phyloP scores from a whole-genome alignment of 2,888 invertebrate species.

The Lypha dubia region DNA sequence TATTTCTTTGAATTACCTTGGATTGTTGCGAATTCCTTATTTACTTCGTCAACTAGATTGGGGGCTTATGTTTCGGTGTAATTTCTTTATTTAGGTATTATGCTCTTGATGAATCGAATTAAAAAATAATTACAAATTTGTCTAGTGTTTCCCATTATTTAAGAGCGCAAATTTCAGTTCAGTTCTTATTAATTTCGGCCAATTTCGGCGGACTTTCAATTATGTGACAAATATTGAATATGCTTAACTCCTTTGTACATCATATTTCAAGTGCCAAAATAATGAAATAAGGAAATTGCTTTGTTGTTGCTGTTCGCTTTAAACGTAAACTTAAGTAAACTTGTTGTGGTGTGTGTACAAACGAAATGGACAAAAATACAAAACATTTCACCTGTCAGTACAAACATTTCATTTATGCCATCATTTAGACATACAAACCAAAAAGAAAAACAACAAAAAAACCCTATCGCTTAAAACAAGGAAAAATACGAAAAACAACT shows the following conservation, averaged over 20 bases:
- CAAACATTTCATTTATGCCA: constrained; percentile 72
- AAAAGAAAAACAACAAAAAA: constrained; percentile 31
- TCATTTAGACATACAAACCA: constrained; percentile 67
- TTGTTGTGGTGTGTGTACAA: background rate
- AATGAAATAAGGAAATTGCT: background rate
- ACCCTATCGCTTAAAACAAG: constrained; percentile 7
- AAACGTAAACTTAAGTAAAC: background rate
- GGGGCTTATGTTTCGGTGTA: no score
- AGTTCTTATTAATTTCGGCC: no score
- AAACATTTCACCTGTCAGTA: constrained; percentile 71
- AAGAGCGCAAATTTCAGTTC: no score
- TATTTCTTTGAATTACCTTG: no score
- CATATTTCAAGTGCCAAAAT: background rate
- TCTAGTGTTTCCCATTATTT: no score
- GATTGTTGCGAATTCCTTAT: no score
- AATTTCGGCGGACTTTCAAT: no score
- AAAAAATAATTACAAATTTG: no score
- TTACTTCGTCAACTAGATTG: no score
- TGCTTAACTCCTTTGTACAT: background rate
- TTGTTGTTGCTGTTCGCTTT: background rate
- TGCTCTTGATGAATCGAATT: no score
- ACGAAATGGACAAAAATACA: constrained; percentile 59
- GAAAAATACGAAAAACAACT: constrained; percentile 33
- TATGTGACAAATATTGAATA: no score
- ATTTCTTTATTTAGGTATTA: no score